phyloP scores from a whole-genome alignment of 2,113 vertebrate genomes.

The Gymnocephalus cernua region DNA sequence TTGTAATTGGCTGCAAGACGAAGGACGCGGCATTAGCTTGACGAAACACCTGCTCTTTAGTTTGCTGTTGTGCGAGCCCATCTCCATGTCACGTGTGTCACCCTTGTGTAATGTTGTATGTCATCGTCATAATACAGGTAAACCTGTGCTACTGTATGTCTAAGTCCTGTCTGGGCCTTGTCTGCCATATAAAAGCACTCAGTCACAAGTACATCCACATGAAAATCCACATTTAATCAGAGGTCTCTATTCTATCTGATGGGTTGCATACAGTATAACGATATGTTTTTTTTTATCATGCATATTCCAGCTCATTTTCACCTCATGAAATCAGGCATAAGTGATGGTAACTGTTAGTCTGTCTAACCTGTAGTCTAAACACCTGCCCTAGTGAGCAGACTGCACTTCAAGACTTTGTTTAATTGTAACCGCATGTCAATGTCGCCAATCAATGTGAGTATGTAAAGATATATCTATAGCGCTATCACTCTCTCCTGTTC shows the following conservation, averaged over 20 bases:
- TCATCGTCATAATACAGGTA: constrained; percentile 53
- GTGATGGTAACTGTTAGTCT: constrained; percentile 79
- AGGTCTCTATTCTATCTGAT: constrained; percentile 46
- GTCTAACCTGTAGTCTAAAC: constrained; percentile 52
- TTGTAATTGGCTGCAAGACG: neutral
- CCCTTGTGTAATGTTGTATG: constrained; percentile 33
- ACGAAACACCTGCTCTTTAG: constrained; percentile 37
- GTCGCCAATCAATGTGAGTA: constrained; percentile 74
- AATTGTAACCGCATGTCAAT: constrained; percentile 66
- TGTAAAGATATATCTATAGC: constrained; percentile 62
- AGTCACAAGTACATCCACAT: constrained; percentile 23
- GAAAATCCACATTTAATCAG: constrained; percentile 15
- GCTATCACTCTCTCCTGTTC: constrained; percentile 72
- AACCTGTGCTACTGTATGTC: constrained; percentile 80
- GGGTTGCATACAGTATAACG: constrained; percentile 76
- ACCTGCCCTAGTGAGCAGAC: constrained; percentile 53
- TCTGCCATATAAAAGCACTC: constrained; percentile 40
- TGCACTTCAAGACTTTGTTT: constrained; percentile 47
- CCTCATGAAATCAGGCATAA: constrained; percentile 84
- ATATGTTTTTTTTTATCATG: constrained; percentile 59
- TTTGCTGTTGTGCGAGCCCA: constrained; percentile 52
- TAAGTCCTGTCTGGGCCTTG: constrained; percentile 68
- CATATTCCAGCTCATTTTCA: constrained; percentile 73
- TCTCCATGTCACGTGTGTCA: constrained; percentile 59
- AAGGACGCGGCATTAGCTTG: constrained; percentile 30